Evolutionary conservation across 2,888 invertebrate genomes (phyloP).

Genomic region (Panorpa germanica): DNA sequence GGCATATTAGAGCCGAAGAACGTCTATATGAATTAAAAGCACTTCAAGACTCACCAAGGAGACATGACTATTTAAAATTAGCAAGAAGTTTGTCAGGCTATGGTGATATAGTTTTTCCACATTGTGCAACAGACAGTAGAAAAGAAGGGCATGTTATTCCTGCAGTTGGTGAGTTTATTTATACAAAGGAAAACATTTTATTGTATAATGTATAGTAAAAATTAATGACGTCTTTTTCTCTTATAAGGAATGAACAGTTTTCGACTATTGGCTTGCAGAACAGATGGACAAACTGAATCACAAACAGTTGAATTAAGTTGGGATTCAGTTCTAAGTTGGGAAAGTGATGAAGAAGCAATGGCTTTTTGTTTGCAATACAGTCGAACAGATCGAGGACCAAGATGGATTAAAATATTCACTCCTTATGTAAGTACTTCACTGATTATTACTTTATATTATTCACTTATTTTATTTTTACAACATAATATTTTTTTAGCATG

Average conservation of each 20-base stretch:
- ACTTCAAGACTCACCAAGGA: conserved; percentile 75
- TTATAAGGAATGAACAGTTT: conserved; percentile 35
- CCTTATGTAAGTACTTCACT: conserved; percentile 53
- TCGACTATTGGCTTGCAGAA: conserved; percentile 68
- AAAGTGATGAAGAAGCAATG: conserved; percentile 82
- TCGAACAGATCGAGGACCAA: conserved; percentile 55
- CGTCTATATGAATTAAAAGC: conserved; percentile 92
- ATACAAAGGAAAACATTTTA: conserved; percentile 16
- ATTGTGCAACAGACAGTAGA: conserved; percentile 78
- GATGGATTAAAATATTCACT: conserved; percentile 75
- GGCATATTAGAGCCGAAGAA: conserved; percentile 76
- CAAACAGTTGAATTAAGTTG: conserved; percentile 71
- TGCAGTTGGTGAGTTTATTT: conserved; percentile 40
- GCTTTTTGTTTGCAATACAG: conserved; percentile 79
- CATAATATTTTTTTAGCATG: conserved; percentile 16
- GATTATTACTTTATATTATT: conserved; percentile 4
- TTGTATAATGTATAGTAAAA: neutral
- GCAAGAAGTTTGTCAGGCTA: conserved; percentile 82
- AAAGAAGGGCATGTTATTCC: conserved; percentile 75
- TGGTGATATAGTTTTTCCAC: conserved; percentile 86
- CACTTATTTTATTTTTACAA: conserved; percentile 2
- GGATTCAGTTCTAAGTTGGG: conserved; percentile 69
- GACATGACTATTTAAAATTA: conserved; percentile 66
- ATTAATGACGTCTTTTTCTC: neutral
- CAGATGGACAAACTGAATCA: conserved; percentile 58